Conservation (phyloP, 2,797 vertebrate genomes). For the Glyptemys insculpta region DNA sequence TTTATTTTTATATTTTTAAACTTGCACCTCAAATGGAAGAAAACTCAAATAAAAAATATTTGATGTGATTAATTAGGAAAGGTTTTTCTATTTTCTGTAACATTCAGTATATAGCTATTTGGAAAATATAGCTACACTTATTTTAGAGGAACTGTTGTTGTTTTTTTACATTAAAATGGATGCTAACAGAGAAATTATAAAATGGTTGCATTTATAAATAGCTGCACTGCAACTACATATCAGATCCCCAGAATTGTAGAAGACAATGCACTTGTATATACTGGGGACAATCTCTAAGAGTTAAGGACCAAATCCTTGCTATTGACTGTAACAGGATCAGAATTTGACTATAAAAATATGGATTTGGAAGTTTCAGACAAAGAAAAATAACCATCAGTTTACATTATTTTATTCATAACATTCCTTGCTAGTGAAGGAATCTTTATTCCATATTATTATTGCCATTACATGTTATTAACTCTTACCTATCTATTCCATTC, state of each 20-base stretch:
- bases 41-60: neutral
- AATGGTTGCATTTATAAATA: neutral
- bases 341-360: slow-evolving; percentile 57
- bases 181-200: neutral
- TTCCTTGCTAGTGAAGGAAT: slow-evolving; percentile 5
- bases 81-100: neutral
- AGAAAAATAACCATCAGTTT: slow-evolving; percentile 59
- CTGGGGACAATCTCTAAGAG: neutral
- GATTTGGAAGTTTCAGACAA: slow-evolving; percentile 13
- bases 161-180: neutral
- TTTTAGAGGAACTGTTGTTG: neutral
- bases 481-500: slow-evolving; percentile 37
- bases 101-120: neutral
- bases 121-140: rapidly evolving
- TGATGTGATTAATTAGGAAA: neutral
- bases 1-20: neutral
- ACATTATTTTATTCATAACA: slow-evolving; percentile 17
- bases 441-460: slow-evolving; percentile 34
- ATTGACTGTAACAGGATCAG: slow-evolving; percentile 44
- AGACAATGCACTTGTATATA: neutral
- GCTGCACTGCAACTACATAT: neutral
- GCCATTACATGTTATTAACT: slow-evolving; percentile 56
- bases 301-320: slow-evolving; percentile 8
- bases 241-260: neutral
- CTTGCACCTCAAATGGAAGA: neutral